These are phyloP conservation scores for Hippocampus kuda DNA, from an alignment of 2,797 vertebrate genomes.

Conservation along the genomic window DNA sequence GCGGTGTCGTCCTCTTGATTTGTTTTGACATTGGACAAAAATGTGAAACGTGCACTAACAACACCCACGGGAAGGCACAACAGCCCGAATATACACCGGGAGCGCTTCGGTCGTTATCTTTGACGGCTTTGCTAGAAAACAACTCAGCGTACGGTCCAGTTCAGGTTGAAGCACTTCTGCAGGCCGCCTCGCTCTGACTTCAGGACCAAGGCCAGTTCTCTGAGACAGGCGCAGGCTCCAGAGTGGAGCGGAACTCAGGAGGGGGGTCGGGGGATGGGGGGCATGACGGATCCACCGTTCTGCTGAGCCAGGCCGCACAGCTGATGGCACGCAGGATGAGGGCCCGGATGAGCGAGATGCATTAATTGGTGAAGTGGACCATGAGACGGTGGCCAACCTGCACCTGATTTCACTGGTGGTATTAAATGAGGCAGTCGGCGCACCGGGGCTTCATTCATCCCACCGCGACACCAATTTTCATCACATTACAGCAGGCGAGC, in stretches of 20 bases:
- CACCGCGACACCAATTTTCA: background rate
- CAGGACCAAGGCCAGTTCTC: conserved; percentile 67
- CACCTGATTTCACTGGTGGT: conserved; percentile 3
- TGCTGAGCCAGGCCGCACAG: background rate
- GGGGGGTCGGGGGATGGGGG: background rate
- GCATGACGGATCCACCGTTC: background rate
- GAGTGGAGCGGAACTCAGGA: background rate
- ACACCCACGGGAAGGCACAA: background rate
- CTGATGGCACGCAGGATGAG: background rate
- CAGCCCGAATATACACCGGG: background rate
- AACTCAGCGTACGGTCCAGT: background rate
- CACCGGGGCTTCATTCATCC: background rate
- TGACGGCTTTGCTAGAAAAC: background rate
- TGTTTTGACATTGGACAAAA: background rate
- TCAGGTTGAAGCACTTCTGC: conserved; percentile 7
- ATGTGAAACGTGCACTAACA: background rate
- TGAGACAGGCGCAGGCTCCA: background rate
- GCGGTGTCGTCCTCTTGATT: background rate
- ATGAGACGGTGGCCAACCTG: background rate
- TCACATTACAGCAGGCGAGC: background rate
- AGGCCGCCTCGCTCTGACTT: conserved; percentile 21
- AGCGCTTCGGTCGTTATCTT: background rate
- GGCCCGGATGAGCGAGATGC: background rate
- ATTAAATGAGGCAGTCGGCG: background rate
- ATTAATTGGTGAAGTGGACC: conserved; percentile 2